Percentiles rank a stretch among this genome's conserved stretches.
These are phyloP conservation scores for Pollenia labialis DNA, from an alignment of 2,888 invertebrate species.

Conservation along the genomic window DNA sequence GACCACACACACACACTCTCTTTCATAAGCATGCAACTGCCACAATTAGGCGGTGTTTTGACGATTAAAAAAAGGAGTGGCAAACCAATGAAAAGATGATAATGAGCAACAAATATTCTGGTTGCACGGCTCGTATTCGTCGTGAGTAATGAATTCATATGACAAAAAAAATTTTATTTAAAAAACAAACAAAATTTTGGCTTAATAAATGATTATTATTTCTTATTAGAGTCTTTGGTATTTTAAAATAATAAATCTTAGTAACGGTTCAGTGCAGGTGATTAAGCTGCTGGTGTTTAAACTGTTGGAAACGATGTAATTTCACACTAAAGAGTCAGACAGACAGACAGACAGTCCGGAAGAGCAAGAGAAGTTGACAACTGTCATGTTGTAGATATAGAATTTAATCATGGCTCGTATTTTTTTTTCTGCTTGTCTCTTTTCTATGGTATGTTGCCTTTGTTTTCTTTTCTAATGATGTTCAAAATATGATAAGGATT, in stretches of 20 bases:
- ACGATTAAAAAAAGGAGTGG: constrained; percentile 36
- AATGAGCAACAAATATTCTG: constrained; percentile 42
- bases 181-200: constrained; percentile 20
- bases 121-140: neutral
- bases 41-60: constrained; percentile 27
- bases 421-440: constrained; percentile 4
- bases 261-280: constrained; percentile 44
- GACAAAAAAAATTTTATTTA: constrained; percentile 49
- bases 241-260: constrained; percentile 1
- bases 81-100: constrained; percentile 22
- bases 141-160: constrained; percentile 19
- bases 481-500: constrained; percentile 65
- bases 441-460: constrained; percentile 3
- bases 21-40: constrained; percentile 8
- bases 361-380: constrained; percentile 50
- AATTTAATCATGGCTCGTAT: constrained; percentile 55
- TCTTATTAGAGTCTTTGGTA: neutral
- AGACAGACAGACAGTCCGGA: neutral
- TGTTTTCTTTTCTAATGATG: constrained; percentile 64
- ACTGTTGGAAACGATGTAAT: constrained; percentile 38
- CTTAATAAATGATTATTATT: constrained; percentile 27
- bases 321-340: constrained; percentile 23
- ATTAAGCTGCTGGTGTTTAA: constrained; percentile 52
- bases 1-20: constrained; percentile 53
- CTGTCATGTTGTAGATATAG: constrained; percentile 57